Base-by-base conservation (phyloP, 2,113 vertebrate genomes). In the Nothocercus nigrocapillus region DNA sequence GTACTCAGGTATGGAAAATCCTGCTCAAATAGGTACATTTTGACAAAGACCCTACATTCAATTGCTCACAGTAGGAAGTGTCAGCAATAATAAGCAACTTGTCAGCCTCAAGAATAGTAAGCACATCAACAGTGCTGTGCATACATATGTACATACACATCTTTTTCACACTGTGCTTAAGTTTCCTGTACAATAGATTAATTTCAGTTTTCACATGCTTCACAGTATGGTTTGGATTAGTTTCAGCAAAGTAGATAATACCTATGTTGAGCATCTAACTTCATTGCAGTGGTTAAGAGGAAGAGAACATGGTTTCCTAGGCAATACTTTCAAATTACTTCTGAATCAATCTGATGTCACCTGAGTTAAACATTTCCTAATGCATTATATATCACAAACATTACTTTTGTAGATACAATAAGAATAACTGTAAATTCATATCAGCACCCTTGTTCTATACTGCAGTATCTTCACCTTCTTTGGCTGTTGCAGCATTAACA, bases 291-390 rank as follows among this genome's bases (percentile, higher is more conserved):
- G 76, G 94, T 96, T 95, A 95, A 97, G 36, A 77, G 73, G 87
- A 97, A 95, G 69, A 93, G 91, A 56, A 77, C 81, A 82, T 78
- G 49, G 89, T 95, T 97, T 94, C 74, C 94, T 96, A 96, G 87
- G 97, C 94, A 97, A 95, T 94, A 82, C 84, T 97, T 96, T 69
- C 91, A 97, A 97, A 97, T 95, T 97, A 87, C 92, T 95, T 95
- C 92, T 85, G 61, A 96, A 86, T 74, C 88, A 91, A 56, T 91
- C 90, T 96, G 95, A 97, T 97, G 96, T 96, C 95, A 97, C 86
- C 88, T 89, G 67, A 61, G 36, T 36, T 36, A 36, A 36, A 36
- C 36, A 36, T 36, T 36, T 36, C 36, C 36, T 36, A 36, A 36
- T 36, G 36, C 36, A 36, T 36, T 36, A 36, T 36, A 36, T 36